A percentile compares a stretch with the other conserved stretches of the same genome.
Conservation (phyloP, 1,140 invertebrate species). For the Lithobius niger region DNA sequence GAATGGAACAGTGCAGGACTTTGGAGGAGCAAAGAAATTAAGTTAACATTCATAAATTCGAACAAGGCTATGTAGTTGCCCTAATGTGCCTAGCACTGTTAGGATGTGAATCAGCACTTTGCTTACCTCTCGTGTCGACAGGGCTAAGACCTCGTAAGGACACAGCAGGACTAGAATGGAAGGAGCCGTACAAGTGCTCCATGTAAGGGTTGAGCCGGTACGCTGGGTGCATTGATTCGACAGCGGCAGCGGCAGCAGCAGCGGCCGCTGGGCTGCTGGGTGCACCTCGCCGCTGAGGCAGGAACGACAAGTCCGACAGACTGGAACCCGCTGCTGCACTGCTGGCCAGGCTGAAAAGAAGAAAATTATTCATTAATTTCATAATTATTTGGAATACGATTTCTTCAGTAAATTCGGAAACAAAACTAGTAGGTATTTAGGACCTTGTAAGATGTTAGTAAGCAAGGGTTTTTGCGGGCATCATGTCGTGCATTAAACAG, state of each 20-base stretch:
- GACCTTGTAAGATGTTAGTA: too few relatives aligned
- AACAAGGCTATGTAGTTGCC: background rate
- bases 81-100: too few relatives aligned
- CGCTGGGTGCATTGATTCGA: slow-evolving; percentile 41
- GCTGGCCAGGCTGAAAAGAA: slow-evolving; percentile 24
- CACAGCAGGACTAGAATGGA: slow-evolving; percentile 39
- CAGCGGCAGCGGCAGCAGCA: slow-evolving; percentile 21
- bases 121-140: slow-evolving; percentile 30
- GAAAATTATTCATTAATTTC: too few relatives aligned
- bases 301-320: slow-evolving; percentile 30
- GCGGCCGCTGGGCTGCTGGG: slow-evolving; percentile 29
- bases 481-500: too few relatives aligned
- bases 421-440: too few relatives aligned
- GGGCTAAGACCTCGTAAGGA: slow-evolving; percentile 34
- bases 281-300: slow-evolving; percentile 30
- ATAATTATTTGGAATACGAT: too few relatives aligned
- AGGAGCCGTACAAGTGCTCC: slow-evolving; percentile 48
- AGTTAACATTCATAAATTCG: too few relatives aligned
- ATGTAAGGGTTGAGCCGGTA: slow-evolving; percentile 51
- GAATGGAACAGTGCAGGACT: too few relatives aligned
- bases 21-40: too few relatives aligned
- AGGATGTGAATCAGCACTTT: too few relatives aligned
- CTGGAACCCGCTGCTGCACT: slow-evolving; percentile 24
- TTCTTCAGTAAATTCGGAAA: too few relatives aligned
- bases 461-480: too few relatives aligned